These are phyloP conservation scores for Gymnoscopelus microlampas DNA, from an alignment of 2,797 vertebrate genomes.

Conservation along the genomic window DNA sequence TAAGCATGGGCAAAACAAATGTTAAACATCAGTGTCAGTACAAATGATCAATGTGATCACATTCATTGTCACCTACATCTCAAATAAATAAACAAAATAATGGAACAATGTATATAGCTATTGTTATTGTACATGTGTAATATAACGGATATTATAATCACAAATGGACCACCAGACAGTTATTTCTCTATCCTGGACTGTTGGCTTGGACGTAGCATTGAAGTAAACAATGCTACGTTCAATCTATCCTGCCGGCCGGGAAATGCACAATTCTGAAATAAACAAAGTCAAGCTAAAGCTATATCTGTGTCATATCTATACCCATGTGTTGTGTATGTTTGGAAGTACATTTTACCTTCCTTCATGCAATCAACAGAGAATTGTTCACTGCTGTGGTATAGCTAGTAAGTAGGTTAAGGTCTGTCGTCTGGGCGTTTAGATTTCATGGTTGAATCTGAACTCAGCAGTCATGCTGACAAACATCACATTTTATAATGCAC, in stretches of 20 bases:
- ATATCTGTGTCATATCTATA: neutral
- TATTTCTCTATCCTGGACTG: slow-evolving; percentile 10
- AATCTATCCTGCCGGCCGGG: slow-evolving; percentile 26
- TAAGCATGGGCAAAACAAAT: slow-evolving; percentile 10
- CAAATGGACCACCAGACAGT: slow-evolving; percentile 27
- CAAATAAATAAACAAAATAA: too few species aligned
- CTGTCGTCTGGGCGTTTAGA: slow-evolving; percentile 71
- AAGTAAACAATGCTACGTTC: slow-evolving; percentile 29
- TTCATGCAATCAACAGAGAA: slow-evolving; percentile 40
- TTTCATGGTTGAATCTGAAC: slow-evolving; percentile 79
- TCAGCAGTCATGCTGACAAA: slow-evolving; percentile 51
- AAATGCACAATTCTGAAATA: slow-evolving; percentile 5
- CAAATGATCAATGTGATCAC: too few species aligned
- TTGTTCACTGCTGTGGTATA: slow-evolving; percentile 45
- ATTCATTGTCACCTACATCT: too few species aligned
- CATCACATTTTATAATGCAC: slow-evolving; percentile 20
- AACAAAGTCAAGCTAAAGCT: neutral
- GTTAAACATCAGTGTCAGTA: neutral
- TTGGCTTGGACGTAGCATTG: slow-evolving; percentile 23
- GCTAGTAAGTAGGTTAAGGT: slow-evolving; percentile 50
- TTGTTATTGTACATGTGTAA: neutral
- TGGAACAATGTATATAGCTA: too few species aligned
- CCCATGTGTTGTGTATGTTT: slow-evolving; percentile 11
- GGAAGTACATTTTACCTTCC: slow-evolving; percentile 21
- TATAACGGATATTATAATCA: slow-evolving; percentile 44